phyloP scores from a whole-genome alignment of 2,888 invertebrate genomes.

The Ormyrus pomaceus region DNA sequence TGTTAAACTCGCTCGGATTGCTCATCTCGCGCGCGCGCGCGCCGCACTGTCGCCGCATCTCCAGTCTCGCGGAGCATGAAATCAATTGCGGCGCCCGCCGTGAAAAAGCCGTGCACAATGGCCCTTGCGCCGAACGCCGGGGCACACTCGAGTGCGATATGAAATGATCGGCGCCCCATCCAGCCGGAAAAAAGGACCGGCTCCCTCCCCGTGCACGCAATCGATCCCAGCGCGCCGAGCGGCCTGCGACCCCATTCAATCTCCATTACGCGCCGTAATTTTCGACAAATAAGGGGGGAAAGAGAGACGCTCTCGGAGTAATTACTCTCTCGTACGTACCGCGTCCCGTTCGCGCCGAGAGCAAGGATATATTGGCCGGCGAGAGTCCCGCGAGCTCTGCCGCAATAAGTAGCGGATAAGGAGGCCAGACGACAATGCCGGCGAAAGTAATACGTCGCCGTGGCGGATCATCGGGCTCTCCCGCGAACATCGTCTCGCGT shows the following conservation, averaged over 20 bases:
- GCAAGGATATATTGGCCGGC: neutral
- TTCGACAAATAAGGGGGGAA: neutral
- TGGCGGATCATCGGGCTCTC: conserved; percentile 9
- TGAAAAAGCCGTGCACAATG: conserved; percentile 1
- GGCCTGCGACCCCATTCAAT: neutral
- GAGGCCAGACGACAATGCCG: no score
- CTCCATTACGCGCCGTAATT: neutral
- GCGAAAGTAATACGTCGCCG: neutral
- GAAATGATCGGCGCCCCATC: conserved; percentile 37
- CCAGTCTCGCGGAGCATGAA: conserved; percentile 9
- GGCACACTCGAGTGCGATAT: conserved; percentile 32
- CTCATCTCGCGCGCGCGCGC: neutral
- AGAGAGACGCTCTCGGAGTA: no score
- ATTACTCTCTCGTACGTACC: no score
- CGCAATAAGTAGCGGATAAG: neutral
- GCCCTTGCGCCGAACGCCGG: neutral
- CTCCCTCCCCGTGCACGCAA: neutral
- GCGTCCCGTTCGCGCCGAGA: no score
- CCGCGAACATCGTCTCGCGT: neutral
- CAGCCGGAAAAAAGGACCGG: conserved; percentile 38
- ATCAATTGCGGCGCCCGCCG: conserved; percentile 21
- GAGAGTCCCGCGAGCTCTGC: neutral
- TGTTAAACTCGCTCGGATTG: no score
- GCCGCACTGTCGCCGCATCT: neutral
- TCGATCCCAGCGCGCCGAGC: neutral